Evolutionary conservation across 1,140 invertebrate genomes (phyloP).

Genomic region (Glossosoma conforme): DNA sequence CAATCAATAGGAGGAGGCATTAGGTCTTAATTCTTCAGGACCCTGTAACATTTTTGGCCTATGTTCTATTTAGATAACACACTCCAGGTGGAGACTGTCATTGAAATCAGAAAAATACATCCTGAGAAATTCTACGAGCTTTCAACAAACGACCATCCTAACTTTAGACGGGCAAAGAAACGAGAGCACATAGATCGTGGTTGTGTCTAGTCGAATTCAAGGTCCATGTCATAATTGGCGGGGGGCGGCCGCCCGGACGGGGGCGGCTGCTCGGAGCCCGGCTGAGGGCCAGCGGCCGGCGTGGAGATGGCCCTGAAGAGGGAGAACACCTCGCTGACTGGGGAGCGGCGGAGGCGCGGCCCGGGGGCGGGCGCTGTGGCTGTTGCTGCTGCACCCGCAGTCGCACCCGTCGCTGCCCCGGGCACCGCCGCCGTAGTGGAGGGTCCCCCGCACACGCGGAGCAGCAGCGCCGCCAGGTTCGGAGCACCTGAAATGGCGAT

Average conservation of each 20-base stretch:
- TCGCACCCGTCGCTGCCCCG: conserved; percentile 2
- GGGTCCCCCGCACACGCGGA: conserved; percentile 14
- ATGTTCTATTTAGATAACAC: no score
- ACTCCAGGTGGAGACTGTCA: no score
- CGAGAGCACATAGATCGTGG: not conserved
- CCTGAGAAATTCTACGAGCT: no score
- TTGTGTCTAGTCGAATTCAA: conserved; percentile 17
- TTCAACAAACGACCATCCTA: no score
- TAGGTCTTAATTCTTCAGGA: no score
- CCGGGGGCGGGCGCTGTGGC: not conserved
- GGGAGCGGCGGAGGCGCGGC: not conserved
- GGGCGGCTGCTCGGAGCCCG: conserved; percentile 8
- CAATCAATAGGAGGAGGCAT: no score
- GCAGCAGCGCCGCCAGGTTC: conserved; percentile 12
- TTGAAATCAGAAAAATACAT: no score
- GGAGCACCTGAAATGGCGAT: conserved; percentile 10
- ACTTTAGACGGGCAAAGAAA: no score
- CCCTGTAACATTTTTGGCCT: no score
- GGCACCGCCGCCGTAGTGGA: not conserved
- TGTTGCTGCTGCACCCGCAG: not conserved
- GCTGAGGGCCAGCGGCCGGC: not conserved
- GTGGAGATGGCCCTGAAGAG: conserved; percentile 13
- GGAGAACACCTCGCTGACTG: conserved; percentile 9
- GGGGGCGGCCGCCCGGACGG: conserved; percentile 15
- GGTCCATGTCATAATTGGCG: conserved; percentile 27